Evolutionary conservation across 1,140 invertebrate species (phyloP).

Genomic region (Pseudomyrmex concolor): DNA sequence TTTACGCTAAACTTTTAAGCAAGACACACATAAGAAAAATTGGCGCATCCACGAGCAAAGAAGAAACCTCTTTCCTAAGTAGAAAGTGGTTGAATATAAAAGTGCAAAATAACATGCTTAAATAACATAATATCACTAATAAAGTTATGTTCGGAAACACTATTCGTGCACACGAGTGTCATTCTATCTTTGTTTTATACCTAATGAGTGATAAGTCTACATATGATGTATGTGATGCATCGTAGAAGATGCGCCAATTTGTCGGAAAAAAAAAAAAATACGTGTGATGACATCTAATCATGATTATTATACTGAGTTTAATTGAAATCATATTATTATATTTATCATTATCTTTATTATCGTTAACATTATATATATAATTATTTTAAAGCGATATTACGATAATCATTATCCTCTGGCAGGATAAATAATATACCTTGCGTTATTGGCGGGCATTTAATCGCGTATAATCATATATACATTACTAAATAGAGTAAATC

Average conservation of each 20-base stretch:
- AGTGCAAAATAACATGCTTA: slow-evolving; percentile 42
- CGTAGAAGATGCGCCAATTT: slow-evolving; percentile 59
- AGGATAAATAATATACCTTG: slow-evolving; percentile 72
- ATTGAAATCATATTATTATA: slow-evolving; percentile 57
- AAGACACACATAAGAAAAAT: slow-evolving; percentile 58
- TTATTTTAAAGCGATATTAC: slow-evolving; percentile 64
- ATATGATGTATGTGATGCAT: background rate
- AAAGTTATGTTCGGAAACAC: background rate
- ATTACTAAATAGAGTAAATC: slow-evolving; percentile 65
- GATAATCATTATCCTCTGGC: slow-evolving; percentile 80
- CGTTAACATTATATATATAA: slow-evolving; percentile 67
- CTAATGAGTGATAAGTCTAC: no score
- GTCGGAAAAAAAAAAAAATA: slow-evolving; percentile 22
- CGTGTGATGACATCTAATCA: slow-evolving; percentile 12
- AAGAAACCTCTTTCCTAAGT: slow-evolving; percentile 61
- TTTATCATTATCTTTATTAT: slow-evolving; percentile 62
- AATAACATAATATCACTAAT: slow-evolving; percentile 31
- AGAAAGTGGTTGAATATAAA: background rate
- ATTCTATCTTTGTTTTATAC: no score
- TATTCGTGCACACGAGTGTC: no score
- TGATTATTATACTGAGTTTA: slow-evolving; percentile 69
- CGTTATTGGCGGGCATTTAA: slow-evolving; percentile 54
- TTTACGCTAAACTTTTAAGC: slow-evolving; percentile 66
- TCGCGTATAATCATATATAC: slow-evolving; percentile 1
- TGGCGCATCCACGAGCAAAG: slow-evolving; percentile 45